A percentile compares a stretch with the other conserved stretches of the same genome.
These are phyloP conservation scores for Omphaloscelis lunosa DNA, from an alignment of 2,888 invertebrate genomes.

Conservation along the genomic window DNA sequence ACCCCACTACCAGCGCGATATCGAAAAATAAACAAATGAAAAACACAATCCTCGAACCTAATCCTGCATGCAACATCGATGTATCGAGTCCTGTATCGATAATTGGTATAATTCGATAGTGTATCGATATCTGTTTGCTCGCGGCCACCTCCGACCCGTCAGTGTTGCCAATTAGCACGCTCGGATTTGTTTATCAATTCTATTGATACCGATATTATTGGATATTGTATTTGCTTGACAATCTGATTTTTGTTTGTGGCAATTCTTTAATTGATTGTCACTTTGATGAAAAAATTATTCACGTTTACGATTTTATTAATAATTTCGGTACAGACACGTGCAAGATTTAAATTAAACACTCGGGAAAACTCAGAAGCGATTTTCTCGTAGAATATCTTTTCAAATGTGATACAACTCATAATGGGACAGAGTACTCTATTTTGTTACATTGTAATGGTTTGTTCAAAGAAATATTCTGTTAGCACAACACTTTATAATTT, in stretches of 20 bases:
- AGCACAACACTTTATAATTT: background rate
- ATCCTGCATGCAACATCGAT: slow-evolving; percentile 58
- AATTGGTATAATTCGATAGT: slow-evolving; percentile 74
- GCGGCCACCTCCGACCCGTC: slow-evolving; percentile 59
- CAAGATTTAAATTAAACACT: background rate
- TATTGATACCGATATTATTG: slow-evolving; percentile 54
- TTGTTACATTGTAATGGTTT: background rate
- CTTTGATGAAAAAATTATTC: background rate
- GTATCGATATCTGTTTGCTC: slow-evolving; percentile 64
- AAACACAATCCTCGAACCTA: slow-evolving; percentile 39
- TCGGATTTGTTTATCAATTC: slow-evolving; percentile 54
- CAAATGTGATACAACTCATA: background rate
- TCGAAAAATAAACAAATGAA: slow-evolving; percentile 19
- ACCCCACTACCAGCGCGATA: background rate
- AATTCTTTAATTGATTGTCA: slow-evolving; percentile 7
- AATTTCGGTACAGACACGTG: background rate
- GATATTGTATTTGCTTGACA: slow-evolving; percentile 51
- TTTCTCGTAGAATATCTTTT: background rate
- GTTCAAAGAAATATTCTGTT: background rate
- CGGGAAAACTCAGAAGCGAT: background rate
- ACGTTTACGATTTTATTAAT: background rate
- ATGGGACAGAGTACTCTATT: background rate
- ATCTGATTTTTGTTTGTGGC: slow-evolving; percentile 25
- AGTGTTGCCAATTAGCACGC: slow-evolving; percentile 69
- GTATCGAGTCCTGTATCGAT: slow-evolving; percentile 60